Evolutionary conservation across 1,140 invertebrate genomes (phyloP).

Genomic region (Drosophila persimilis): DNA sequence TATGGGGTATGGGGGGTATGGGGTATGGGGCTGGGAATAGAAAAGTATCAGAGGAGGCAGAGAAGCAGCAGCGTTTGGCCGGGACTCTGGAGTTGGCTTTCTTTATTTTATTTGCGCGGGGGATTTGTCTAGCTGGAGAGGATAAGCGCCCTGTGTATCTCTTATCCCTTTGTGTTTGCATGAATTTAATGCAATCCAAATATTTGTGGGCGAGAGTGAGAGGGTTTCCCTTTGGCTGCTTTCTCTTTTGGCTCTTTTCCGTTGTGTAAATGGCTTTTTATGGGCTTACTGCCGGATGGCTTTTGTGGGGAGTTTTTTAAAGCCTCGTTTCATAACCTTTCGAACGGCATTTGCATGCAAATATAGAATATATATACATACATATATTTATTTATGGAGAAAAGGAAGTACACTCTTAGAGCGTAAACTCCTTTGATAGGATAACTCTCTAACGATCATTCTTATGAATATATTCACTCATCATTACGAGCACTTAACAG

Average conservation of each 20-base stretch:
- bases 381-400: neutral
- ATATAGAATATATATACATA: slow-evolving; percentile 32
- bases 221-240: slow-evolving; percentile 1
- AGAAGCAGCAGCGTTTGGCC: slow-evolving; percentile 33
- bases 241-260: slow-evolving; percentile 18
- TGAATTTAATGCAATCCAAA: slow-evolving; percentile 81
- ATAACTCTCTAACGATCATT: no score
- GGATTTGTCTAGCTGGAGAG: slow-evolving; percentile 75
- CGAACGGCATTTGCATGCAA: slow-evolving; percentile 42
- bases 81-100: slow-evolving; percentile 50
- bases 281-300: slow-evolving; percentile 53
- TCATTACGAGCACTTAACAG: no score
- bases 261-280: slow-evolving; percentile 74
- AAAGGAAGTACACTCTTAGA: no score
- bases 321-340: slow-evolving; percentile 37
- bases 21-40: slow-evolving; percentile 1
- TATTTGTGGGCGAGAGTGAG: slow-evolving; percentile 70
- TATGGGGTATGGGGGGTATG: slow-evolving; percentile 8
- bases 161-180: slow-evolving; percentile 78
- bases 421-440: no score
- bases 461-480: no score
- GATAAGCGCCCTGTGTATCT: slow-evolving; percentile 75
- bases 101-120: slow-evolving; percentile 71
- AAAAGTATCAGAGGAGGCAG: slow-evolving; percentile 29
- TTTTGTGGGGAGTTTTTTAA: slow-evolving; percentile 52